phyloP scores from a whole-genome alignment of 1,140 invertebrate genomes.

The Spodoptera frugiperda region DNA sequence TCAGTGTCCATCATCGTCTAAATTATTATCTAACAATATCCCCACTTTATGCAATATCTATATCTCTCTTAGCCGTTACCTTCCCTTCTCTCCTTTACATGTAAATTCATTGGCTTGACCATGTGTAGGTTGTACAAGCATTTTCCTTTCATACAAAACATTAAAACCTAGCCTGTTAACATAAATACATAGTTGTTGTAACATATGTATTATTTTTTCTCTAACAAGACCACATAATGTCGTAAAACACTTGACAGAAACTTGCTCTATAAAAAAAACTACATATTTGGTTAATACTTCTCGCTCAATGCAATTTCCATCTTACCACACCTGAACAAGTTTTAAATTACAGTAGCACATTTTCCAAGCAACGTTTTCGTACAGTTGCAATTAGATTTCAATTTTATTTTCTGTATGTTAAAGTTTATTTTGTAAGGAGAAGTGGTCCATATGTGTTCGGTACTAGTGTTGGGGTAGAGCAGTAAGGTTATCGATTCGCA shows the following conservation, averaged over 20 bases:
- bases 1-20: too few relatives aligned
- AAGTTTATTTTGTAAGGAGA: constrained; percentile 24
- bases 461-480: constrained; percentile 23
- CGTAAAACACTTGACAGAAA: constrained; percentile 9
- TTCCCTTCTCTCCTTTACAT: too few relatives aligned
- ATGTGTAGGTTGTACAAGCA: neutral
- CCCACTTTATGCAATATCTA: neutral
- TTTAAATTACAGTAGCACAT: constrained; percentile 9
- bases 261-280: constrained; percentile 39
- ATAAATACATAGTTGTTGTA: constrained; percentile 26
- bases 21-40: too few relatives aligned
- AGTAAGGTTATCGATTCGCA: constrained; percentile 52
- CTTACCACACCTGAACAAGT: neutral
- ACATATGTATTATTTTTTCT: constrained; percentile 8
- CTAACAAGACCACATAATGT: constrained; percentile 9
- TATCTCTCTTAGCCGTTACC: neutral
- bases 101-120: too few relatives aligned
- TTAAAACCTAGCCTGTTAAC: constrained; percentile 1
- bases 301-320: neutral
- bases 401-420: neutral
- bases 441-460: neutral
- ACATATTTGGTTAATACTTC: constrained; percentile 24
- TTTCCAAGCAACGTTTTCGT: neutral
- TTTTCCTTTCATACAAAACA: neutral
- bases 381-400: neutral